A percentile compares a stretch with the other conserved stretches of the same genome.
Conservation (phyloP, 2,888 invertebrate species). For the Aproaerema taeniolella region DNA sequence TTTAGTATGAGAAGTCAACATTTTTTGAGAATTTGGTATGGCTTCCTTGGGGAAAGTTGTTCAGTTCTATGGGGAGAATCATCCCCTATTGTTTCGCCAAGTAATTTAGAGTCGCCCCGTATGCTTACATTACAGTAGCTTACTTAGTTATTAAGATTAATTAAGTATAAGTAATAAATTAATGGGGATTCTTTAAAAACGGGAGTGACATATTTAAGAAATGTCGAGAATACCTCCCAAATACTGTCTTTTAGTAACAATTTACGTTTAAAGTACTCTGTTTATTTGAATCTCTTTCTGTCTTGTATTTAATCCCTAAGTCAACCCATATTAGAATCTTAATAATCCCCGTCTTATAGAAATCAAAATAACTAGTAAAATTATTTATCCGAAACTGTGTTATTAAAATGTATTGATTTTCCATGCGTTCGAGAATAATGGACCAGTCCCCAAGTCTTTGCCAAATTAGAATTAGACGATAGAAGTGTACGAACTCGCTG, state of each 20-base stretch:
- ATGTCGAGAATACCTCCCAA: slow-evolving; percentile 53
- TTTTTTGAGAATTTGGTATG: too few species aligned
- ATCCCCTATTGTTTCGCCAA: too few species aligned
- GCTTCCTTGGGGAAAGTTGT: too few species aligned
- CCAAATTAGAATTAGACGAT: slow-evolving; percentile 32
- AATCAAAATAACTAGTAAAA: background rate
- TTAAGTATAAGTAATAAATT: too few species aligned
- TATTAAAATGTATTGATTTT: slow-evolving; percentile 43
- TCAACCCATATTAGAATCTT: too few species aligned
- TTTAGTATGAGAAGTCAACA: too few species aligned
- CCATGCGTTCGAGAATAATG: slow-evolving; percentile 51
- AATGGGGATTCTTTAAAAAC: too few species aligned
- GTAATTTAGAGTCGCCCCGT: too few species aligned
- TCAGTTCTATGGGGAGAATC: too few species aligned
- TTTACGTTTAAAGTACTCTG: slow-evolving; percentile 15
- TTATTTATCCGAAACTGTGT: background rate
- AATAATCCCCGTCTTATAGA: background rate
- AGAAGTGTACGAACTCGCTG: slow-evolving; percentile 44
- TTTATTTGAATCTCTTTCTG: slow-evolving; percentile 9
- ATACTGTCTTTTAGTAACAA: slow-evolving; percentile 18
- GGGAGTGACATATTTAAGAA: slow-evolving; percentile 31
- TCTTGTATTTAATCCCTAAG: background rate
- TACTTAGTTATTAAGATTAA: too few species aligned
- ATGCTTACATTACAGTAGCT: slow-evolving; percentile 4
- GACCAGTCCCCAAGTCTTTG: slow-evolving; percentile 41